Evolutionary conservation across 1,140 invertebrate genomes (phyloP).

Genomic region (Oppia nitens): DNA sequence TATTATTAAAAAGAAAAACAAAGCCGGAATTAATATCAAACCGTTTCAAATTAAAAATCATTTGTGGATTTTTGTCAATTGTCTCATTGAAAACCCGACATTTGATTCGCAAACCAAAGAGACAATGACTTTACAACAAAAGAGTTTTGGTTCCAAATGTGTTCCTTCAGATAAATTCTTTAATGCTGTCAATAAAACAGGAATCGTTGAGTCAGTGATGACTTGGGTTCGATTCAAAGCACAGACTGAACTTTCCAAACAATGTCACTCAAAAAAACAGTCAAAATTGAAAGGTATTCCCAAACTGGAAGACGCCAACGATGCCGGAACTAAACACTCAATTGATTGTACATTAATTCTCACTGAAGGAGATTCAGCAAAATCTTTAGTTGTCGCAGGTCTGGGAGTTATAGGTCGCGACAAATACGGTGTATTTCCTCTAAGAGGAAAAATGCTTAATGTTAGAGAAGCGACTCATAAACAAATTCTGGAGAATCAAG

Average conservation of each 20-base stretch:
- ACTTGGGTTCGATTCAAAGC: constrained; percentile 94
- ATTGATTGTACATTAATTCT: constrained; percentile 75
- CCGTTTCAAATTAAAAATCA: constrained; percentile 76
- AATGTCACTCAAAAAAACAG: constrained; percentile 68
- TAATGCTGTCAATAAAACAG: constrained; percentile 56
- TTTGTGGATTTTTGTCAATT: constrained; percentile 96
- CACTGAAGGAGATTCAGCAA: constrained; percentile 99
- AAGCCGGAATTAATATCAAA: constrained; percentile 57
- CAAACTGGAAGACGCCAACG: constrained; percentile 96
- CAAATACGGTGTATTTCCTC: constrained; percentile 90
- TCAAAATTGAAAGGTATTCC: constrained; percentile 85
- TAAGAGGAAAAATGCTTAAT: constrained; percentile 95
- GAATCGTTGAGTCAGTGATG: constrained; percentile 78
- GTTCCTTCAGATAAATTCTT: constrained; percentile 77
- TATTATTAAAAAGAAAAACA: constrained; percentile 75
- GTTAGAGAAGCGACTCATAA: constrained; percentile 94
- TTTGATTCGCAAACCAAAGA: constrained; percentile 99
- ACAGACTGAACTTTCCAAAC: constrained; percentile 65
- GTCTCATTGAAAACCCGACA: constrained; percentile 95
- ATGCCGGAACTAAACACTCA: constrained; percentile 48
- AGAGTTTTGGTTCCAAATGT: constrained; percentile 93
- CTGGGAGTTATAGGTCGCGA: constrained; percentile 87
- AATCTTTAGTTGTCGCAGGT: constrained; percentile 89
- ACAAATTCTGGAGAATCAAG: constrained; percentile 90
- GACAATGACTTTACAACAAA: constrained; percentile 87